Evolutionary conservation across 92 coral and sea anemone genomes (phyloP), one percentile per base, ranked within the genome.

Genomic region (Phenganax marumi): DNA sequence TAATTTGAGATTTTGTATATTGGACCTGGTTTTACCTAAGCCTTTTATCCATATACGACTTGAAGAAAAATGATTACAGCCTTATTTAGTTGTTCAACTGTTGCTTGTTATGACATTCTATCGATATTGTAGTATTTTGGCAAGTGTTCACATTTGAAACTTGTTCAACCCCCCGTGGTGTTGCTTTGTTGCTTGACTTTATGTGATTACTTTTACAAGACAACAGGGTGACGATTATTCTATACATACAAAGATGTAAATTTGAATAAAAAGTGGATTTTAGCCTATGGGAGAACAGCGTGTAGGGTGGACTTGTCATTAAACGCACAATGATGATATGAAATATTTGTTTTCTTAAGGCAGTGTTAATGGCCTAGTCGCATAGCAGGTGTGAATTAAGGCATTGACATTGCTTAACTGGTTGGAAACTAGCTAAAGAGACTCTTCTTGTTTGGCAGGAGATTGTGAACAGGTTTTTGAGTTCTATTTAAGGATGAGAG

Each of bases 301-400:
- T 60, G 51, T 60, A 57, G 83, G 83, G 83, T 78, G 83, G 72
- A 19, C 83, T 61, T 78, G 83, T 62, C 83, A 78, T 78, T 78
- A 78, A 39, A 3, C 33, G 53, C 10, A 78, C 70, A 58, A 78
- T 43, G 39, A 50, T 22, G 12, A 61, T 16, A 39, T 8, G 19
- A 78, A 78, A 78, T 78, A 78, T 78, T 78, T 78, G 83, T 78
- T 78, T 78, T 60, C 21, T 53, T 50, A 18, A 63, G 26, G 11
- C 33, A 3, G 52, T 78, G 83, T 17, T 50, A 78, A 78, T 78
- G 52, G 72, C 18, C 9, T 46, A 24, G 73, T 62, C 26, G 10
- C 3, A 63, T 57, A 48, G 55, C 60, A 62, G 68, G 70, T 62
- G 64, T 11, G 19, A 39, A 12, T 16, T 25, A 24, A 66, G 49